Evolutionary conservation across 2,888 invertebrate species (phyloP).

Genomic region (Euspilapteryx auroguttella): DNA sequence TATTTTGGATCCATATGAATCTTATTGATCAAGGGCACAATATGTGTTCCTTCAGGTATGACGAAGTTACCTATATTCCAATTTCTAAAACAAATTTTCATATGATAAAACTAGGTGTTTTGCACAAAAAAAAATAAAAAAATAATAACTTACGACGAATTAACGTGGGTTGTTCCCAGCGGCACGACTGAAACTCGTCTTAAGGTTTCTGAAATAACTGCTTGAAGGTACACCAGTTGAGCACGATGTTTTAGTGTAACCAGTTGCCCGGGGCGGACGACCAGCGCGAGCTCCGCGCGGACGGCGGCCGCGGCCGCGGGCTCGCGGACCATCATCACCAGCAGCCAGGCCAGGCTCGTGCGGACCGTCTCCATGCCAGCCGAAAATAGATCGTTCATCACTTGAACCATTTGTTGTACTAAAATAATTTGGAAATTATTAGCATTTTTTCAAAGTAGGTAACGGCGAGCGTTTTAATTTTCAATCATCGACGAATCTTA

Average conservation of each 20-base stretch:
- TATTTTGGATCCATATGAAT: constrained; percentile 82
- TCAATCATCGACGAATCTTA: too few species aligned
- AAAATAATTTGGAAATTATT: constrained; percentile 11
- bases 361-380: constrained; percentile 90
- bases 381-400: constrained; percentile 83
- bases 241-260: constrained; percentile 74
- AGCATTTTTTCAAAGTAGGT: background rate
- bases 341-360: constrained; percentile 79
- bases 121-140: constrained; percentile 1
- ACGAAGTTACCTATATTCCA: constrained; percentile 70
- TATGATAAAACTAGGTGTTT: background rate
- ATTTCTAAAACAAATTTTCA: constrained; percentile 55
- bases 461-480: too few species aligned
- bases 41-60: constrained; percentile 76
- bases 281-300: constrained; percentile 74
- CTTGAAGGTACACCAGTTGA: constrained; percentile 75
- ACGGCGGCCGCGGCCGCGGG: constrained; percentile 72
- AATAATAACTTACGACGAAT: constrained; percentile 66
- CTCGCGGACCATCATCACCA: constrained; percentile 78
- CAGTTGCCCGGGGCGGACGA: constrained; percentile 69
- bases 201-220: constrained; percentile 79
- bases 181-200: constrained; percentile 79
- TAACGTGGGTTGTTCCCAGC: constrained; percentile 81
- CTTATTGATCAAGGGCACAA: constrained; percentile 78
- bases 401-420: constrained; percentile 84